These are phyloP conservation scores for Dusona sp. DNA, from an alignment of 2,888 invertebrate species.

Conservation along the genomic window DNA sequence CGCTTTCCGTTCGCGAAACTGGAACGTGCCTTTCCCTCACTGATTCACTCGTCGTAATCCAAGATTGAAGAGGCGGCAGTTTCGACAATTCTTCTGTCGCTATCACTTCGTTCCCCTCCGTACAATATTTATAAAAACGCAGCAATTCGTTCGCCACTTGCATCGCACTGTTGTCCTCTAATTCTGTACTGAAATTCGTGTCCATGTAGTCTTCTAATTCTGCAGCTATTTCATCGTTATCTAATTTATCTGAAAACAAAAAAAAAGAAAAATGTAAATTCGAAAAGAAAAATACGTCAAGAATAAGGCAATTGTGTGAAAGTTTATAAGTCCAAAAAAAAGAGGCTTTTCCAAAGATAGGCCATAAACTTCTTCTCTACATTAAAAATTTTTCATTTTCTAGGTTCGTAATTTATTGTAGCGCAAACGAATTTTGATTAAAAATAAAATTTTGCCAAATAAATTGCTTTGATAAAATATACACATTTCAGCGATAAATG, in stretches of 20 bases:
- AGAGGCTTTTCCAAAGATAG: too few relatives aligned
- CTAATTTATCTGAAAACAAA: constrained; percentile 73
- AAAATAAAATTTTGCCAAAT: too few relatives aligned
- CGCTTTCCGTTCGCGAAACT: constrained; percentile 1
- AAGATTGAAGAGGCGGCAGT: constrained; percentile 77
- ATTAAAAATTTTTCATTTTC: not conserved
- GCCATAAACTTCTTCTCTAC: not conserved
- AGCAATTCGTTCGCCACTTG: constrained; percentile 80
- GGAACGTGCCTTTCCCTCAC: constrained; percentile 31
- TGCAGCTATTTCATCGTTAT: constrained; percentile 75
- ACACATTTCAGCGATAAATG: not conserved
- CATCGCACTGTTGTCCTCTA: constrained; percentile 79
- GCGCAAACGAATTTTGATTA: too few relatives aligned
- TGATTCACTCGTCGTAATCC: constrained; percentile 73
- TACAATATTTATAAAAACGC: constrained; percentile 77
- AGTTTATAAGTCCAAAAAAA: not conserved
- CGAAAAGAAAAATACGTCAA: not conserved
- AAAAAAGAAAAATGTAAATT: not conserved
- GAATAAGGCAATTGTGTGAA: not conserved
- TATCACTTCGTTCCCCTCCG: constrained; percentile 70
- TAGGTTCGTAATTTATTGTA: too few relatives aligned
- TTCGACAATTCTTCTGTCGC: constrained; percentile 76
- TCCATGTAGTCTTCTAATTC: constrained; percentile 81
- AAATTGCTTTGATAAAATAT: too few relatives aligned
- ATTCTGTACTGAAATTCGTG: constrained; percentile 76